Conservation (phyloP, 2,797 vertebrate genomes). For the Anableps anableps region DNA sequence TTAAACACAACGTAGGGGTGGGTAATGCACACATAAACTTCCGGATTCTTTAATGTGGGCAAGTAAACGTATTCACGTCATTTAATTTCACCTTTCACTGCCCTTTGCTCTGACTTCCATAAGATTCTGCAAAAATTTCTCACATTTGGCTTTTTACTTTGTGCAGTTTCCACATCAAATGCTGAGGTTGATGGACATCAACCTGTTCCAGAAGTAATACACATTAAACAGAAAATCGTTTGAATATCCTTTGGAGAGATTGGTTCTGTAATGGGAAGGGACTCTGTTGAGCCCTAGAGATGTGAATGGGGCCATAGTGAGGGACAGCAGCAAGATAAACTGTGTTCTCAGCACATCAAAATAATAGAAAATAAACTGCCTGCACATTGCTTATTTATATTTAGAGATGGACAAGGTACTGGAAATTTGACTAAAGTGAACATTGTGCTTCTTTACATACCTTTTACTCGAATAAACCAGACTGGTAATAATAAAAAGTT, state of each 20-base stretch:
- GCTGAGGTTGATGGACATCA: constrained; percentile 21
- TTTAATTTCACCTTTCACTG: constrained; percentile 48
- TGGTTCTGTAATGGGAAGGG: constrained; percentile 33
- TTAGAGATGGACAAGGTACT: neutral
- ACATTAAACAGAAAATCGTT: constrained; percentile 45
- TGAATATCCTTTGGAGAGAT: constrained; percentile 49
- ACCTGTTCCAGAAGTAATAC: constrained; percentile 34
- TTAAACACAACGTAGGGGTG: neutral
- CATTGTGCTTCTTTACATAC: neutral
- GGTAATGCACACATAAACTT: neutral
- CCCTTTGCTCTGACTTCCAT: constrained; percentile 29
- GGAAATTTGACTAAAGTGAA: neutral
- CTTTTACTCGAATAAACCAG: neutral
- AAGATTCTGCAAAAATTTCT: constrained; percentile 29
- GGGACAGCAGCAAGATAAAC: constrained; percentile 40
- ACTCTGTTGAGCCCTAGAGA: constrained; percentile 32
- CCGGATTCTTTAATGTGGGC: neutral
- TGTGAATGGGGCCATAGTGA: constrained; percentile 33
- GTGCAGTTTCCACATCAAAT: constrained; percentile 57
- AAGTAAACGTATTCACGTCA: neutral
- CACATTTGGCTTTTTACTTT: constrained; percentile 48
- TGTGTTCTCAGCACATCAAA: constrained; percentile 31
- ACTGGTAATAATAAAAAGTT: neutral
- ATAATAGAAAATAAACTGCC: neutral
- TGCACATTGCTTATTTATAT: neutral